A percentile compares a stretch with the other conserved stretches of the same genome.
These are phyloP conservation scores for Callionymus lyra DNA, from an alignment of 2,113 vertebrate species.

Conservation along the genomic window DNA sequence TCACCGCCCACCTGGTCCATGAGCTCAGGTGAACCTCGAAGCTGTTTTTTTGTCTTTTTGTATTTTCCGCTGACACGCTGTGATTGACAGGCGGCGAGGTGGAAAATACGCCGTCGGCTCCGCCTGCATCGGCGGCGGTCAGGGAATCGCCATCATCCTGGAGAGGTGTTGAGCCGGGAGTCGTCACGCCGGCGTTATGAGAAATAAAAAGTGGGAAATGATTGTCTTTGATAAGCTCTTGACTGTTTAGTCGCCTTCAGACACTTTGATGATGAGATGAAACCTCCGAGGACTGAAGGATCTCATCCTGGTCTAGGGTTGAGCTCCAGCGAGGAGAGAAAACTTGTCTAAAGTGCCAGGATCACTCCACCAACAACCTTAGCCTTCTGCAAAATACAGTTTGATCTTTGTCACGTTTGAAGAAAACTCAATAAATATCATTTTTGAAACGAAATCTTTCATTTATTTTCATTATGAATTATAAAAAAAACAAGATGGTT, in stretches of 20 bases:
- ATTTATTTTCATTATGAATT: constrained; percentile 5
- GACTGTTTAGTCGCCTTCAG: neutral
- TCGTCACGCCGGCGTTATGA: no score
- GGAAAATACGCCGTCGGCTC: constrained; percentile 87
- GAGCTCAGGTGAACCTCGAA: constrained; percentile 75
- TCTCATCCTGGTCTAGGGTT: no score
- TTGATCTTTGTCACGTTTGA: no score
- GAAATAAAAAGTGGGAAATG: no score
- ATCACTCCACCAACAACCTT: constrained; percentile 8
- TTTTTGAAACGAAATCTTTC: neutral
- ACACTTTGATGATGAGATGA: constrained; percentile 5
- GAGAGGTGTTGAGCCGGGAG: constrained; percentile 61
- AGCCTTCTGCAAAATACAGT: no score
- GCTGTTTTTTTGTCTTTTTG: neutral
- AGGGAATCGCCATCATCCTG: constrained; percentile 86
- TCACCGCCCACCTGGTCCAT: constrained; percentile 84
- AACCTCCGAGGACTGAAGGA: no score
- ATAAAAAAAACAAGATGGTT: no score
- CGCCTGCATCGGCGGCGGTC: constrained; percentile 92
- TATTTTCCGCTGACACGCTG: neutral
- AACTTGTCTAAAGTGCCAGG: constrained; percentile 15
- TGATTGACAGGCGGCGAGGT: constrained; percentile 72
- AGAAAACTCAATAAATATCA: constrained; percentile 19
- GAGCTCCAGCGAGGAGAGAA: no score
- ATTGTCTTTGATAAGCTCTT: constrained; percentile 9